Percentiles rank a stretch among this genome's conserved stretches.
These are phyloP conservation scores for Hyperoplus immaculatus DNA, from an alignment of 2,797 vertebrate genomes.

Conservation along the genomic window DNA sequence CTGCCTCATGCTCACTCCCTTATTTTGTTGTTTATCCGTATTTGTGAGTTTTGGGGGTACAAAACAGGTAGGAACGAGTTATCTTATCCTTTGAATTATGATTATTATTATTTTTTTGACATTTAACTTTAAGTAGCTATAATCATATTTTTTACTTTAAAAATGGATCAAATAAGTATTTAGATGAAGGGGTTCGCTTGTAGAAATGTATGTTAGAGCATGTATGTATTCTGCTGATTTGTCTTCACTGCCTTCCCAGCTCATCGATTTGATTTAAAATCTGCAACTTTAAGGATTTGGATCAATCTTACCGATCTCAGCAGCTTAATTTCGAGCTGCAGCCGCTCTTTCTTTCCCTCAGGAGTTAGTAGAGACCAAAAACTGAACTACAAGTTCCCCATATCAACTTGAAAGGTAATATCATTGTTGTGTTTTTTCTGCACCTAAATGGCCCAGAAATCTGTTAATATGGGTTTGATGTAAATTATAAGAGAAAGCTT, in stretches of 20 bases:
- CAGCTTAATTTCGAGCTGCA: neutral
- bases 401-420: neutral
- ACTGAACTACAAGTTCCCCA: neutral
- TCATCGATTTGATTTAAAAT: neutral
- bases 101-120: neutral
- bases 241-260: neutral
- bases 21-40: conserved; percentile 27
- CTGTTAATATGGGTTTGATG: neutral
- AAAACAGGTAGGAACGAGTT: neutral
- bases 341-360: neutral
- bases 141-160: neutral
- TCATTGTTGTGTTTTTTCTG: neutral
- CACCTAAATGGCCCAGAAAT: neutral
- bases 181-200: neutral
- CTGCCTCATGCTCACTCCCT: conserved; percentile 30
- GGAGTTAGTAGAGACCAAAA: neutral
- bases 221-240: too few relatives aligned
- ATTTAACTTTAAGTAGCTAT: neutral
- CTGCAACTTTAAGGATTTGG: neutral
- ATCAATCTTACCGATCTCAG: neutral
- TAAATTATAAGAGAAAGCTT: neutral
- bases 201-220: neutral
- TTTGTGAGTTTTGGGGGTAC: conserved; percentile 13
- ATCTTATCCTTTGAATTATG: neutral
- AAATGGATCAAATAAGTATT: neutral